Evolutionary conservation across 2,113 vertebrate genomes (phyloP).

Genomic region (Charina bottae): DNA sequence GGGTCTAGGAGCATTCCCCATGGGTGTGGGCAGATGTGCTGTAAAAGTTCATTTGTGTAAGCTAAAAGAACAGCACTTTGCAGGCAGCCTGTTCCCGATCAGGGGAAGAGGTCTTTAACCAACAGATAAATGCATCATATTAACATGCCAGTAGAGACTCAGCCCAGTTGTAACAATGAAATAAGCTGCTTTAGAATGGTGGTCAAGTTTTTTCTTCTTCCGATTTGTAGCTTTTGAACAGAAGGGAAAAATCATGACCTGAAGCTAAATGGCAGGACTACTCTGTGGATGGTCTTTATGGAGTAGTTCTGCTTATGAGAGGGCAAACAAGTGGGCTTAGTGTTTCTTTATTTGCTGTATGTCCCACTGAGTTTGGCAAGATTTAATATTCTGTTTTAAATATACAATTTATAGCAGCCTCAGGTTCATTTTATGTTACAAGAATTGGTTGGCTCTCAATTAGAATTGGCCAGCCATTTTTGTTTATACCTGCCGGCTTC

Average conservation of each 20-base stretch:
- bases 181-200: not conserved
- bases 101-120: not conserved
- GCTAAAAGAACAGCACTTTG: not conserved
- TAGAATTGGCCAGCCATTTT: not conserved
- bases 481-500: not conserved
- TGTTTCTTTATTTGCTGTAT: not conserved
- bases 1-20: not conserved
- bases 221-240: not conserved
- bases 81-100: not conserved
- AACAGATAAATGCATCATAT: not conserved
- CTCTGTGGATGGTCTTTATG: not conserved
- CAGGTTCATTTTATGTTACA: not conserved
- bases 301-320: not conserved
- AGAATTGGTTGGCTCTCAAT: not conserved
- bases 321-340: not conserved
- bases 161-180: not conserved
- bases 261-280: not conserved
- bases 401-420: not conserved
- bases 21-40: not conserved
- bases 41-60: not conserved
- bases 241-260: not conserved
- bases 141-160: not conserved
- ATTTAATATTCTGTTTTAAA: not conserved
- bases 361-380: not conserved
- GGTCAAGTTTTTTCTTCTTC: not conserved